Conservation (phyloP, 1,140 invertebrate genomes). For the Drosophila cardini region DNA sequence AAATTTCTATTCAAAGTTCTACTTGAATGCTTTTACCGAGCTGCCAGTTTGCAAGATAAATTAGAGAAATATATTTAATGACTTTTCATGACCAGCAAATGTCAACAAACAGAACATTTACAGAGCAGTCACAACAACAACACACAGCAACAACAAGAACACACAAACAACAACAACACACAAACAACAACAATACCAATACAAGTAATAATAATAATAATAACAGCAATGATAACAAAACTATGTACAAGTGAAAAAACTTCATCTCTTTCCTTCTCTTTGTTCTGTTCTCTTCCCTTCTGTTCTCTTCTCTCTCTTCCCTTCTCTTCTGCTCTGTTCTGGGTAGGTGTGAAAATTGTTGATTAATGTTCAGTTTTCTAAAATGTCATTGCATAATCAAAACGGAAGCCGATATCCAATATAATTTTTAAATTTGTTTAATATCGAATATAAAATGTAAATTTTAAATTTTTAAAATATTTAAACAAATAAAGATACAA, state of each 20-base stretch:
- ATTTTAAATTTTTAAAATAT: background rate
- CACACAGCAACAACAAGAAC: too few species aligned
- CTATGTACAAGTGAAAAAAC: slow-evolving; percentile 35
- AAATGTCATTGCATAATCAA: slow-evolving; percentile 46
- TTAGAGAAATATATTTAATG: slow-evolving; percentile 83
- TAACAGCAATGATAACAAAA: slow-evolving; percentile 55
- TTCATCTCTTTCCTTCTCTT: too few species aligned
- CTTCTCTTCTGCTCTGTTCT: slow-evolving; percentile 2
- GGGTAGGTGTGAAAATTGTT: slow-evolving; percentile 77
- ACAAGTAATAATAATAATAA: background rate
- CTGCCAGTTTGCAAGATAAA: slow-evolving; percentile 76
- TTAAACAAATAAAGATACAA: background rate
- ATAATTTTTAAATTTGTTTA: background rate
- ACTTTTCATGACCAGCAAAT: slow-evolving; percentile 82
- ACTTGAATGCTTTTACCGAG: slow-evolving; percentile 74
- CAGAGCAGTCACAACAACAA: slow-evolving; percentile 50
- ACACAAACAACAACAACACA: slow-evolving; percentile 9
- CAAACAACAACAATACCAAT: background rate
- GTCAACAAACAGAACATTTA: slow-evolving; percentile 80
- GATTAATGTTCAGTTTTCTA: slow-evolving; percentile 73
- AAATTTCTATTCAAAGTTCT: slow-evolving; percentile 35
- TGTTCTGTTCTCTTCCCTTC: background rate
- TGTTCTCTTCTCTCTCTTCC: background rate
- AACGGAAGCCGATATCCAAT: slow-evolving; percentile 4
- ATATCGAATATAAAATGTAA: too few species aligned